Conservation (phyloP, 2,113 vertebrate genomes). For the Ciconia stormi region DNA sequence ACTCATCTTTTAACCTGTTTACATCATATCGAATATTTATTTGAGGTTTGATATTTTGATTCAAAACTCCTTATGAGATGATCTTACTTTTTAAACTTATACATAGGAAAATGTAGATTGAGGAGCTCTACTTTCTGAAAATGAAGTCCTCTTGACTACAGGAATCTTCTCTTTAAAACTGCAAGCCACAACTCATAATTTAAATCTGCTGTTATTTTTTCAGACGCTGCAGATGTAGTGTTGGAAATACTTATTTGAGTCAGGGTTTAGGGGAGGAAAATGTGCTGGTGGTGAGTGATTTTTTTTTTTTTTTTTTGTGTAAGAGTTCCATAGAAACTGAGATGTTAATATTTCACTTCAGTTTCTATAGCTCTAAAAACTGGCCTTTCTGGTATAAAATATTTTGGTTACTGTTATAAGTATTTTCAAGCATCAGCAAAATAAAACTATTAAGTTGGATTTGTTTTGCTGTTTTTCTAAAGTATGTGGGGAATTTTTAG, state of each 20-base stretch:
- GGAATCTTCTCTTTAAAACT: neutral
- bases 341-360: neutral
- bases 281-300: neutral
- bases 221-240: neutral
- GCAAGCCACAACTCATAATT: neutral
- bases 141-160: neutral
- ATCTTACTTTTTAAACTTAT: neutral
- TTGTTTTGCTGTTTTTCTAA: neutral
- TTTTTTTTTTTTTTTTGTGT: neutral
- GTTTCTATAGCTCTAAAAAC: neutral
- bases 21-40: accelerated
- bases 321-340: neutral
- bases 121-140: neutral
- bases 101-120: neutral
- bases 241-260: neutral
- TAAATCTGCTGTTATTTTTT: neutral
- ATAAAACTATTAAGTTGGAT: neutral
- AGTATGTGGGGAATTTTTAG: neutral
- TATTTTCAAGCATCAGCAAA: neutral
- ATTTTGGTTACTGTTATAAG: neutral
- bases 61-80: accelerated
- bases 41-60: neutral
- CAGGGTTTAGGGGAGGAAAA: neutral
- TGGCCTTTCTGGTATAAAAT: neutral
- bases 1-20: accelerated